These are phyloP conservation scores for Helicolenus hilgendorfi DNA, from an alignment of 2,797 vertebrate species.

Conservation along the genomic window DNA sequence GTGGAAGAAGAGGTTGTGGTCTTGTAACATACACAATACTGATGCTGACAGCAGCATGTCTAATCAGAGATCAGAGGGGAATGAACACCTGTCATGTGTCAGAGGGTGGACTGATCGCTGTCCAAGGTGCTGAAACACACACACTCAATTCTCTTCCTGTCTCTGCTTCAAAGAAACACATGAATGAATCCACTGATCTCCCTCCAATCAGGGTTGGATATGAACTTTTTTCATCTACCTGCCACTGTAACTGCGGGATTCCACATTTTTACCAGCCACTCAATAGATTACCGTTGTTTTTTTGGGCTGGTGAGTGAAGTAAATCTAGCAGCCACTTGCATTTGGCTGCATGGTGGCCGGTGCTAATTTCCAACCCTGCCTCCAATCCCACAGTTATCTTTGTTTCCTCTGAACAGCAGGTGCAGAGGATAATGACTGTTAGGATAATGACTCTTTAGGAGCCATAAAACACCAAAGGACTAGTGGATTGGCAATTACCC, in stretches of 20 bases:
- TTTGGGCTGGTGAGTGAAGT: too few species aligned
- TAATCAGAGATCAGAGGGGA: constrained; percentile 20
- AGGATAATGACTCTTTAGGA: neutral
- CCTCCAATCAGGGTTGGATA: neutral
- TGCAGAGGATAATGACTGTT: neutral
- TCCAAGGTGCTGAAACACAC: constrained; percentile 74
- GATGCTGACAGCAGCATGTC: constrained; percentile 27
- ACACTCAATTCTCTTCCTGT: neutral
- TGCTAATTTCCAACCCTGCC: neutral
- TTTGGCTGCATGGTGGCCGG: too few species aligned
- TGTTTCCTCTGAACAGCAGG: neutral
- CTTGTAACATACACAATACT: neutral
- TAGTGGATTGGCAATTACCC: neutral
- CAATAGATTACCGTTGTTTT: too few species aligned
- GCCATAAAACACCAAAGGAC: neutral
- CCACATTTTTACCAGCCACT: too few species aligned
- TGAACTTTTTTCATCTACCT: too few species aligned
- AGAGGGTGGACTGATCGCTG: constrained; percentile 44
- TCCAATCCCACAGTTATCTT: neutral
- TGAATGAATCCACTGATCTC: constrained; percentile 28
- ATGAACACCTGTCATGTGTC: constrained; percentile 33
- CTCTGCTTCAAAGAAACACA: neutral
- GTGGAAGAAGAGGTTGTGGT: neutral
- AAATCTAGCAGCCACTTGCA: too few species aligned
- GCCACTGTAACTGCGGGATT: fast-evolving